These are phyloP conservation scores for Agrilus biguttatus DNA, from an alignment of 2,888 invertebrate genomes.

Conservation along the genomic window DNA sequence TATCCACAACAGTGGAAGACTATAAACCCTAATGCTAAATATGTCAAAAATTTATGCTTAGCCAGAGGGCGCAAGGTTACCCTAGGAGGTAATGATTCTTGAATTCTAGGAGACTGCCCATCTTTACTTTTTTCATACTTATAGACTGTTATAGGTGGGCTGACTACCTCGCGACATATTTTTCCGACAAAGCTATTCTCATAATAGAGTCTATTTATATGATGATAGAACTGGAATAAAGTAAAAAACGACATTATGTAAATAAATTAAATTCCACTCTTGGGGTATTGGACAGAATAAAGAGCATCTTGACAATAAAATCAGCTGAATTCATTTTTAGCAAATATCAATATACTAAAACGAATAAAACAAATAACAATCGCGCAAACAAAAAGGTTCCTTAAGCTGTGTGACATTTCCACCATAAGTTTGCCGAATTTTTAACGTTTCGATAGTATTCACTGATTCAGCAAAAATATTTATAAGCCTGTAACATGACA, in stretches of 20 bases:
- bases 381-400: no score
- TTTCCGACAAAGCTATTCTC: constrained; percentile 47
- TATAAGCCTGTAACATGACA: no score
- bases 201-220: constrained; percentile 50
- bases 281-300: no score
- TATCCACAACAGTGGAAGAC: constrained; percentile 39
- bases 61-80: constrained; percentile 53
- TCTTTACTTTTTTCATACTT: constrained; percentile 44
- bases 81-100: constrained; percentile 47
- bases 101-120: constrained; percentile 41
- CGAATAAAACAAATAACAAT: no score
- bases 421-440: no score
- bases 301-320: no score
- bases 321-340: no score
- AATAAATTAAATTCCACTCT: no score
- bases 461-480: no score
- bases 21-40: constrained; percentile 38
- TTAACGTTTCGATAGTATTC: no score
- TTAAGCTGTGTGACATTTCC: no score
- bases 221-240: constrained; percentile 49
- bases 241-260: constrained; percentile 3
- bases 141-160: constrained; percentile 45
- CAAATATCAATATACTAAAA: no score
- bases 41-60: constrained; percentile 42
- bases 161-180: constrained; percentile 46